These are phyloP conservation scores for Lithophane semibrunnea DNA, from an alignment of 2,888 invertebrate species.

Conservation along the genomic window DNA sequence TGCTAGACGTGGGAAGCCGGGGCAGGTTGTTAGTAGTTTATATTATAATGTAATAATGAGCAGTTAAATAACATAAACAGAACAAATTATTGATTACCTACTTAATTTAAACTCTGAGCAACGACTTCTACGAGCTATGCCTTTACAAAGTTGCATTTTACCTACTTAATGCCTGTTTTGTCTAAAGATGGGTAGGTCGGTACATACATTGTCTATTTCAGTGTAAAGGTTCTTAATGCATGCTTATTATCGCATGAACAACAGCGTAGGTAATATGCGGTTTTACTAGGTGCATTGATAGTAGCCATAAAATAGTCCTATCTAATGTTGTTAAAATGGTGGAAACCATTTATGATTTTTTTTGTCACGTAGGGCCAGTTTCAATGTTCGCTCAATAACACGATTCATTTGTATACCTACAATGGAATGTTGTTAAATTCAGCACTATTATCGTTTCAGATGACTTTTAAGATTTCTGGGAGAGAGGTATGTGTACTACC, in stretches of 20 bases:
- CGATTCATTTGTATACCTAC: neutral
- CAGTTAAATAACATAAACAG: neutral
- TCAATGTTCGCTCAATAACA: neutral
- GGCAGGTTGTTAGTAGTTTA: neutral
- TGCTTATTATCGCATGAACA: slow-evolving; percentile 11
- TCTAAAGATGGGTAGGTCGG: neutral
- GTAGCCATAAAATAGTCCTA: neutral
- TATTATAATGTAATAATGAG: neutral
- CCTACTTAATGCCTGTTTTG: neutral
- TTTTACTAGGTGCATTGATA: slow-evolving; percentile 1
- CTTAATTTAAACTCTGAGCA: neutral
- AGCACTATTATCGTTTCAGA: neutral
- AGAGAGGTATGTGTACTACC: no score
- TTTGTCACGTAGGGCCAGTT: neutral
- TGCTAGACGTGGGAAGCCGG: no score
- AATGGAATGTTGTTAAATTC: neutral
- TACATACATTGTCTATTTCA: slow-evolving; percentile 1
- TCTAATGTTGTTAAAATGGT: neutral
- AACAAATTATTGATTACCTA: neutral
- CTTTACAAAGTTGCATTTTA: neutral
- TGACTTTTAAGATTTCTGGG: neutral
- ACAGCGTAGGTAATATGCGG: neutral
- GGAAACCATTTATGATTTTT: neutral
- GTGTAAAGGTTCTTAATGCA: slow-evolving; percentile 15
- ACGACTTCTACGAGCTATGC: neutral